Conservation (phyloP, 2,113 vertebrate genomes). For the Halcyon senegalensis region DNA sequence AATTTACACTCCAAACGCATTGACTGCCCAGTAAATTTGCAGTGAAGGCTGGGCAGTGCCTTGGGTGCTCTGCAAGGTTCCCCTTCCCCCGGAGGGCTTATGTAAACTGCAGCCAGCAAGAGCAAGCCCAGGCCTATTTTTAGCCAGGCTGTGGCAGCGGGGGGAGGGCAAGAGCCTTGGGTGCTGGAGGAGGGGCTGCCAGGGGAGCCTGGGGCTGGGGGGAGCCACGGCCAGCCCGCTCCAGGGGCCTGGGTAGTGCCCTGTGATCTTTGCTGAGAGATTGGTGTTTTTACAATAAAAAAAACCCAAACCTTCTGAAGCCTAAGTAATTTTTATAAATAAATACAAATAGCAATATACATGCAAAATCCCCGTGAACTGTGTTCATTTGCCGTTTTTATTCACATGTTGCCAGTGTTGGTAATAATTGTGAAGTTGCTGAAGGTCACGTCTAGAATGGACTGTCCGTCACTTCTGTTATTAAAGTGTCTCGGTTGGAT, state of each 20-base stretch:
- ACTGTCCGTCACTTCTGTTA: neutral
- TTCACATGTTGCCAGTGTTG: neutral
- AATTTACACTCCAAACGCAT: neutral
- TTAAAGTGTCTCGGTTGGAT: neutral
- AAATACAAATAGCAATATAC: neutral
- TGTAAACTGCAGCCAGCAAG: slow-evolving; percentile 22
- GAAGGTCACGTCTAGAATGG: neutral
- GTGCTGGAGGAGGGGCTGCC: neutral
- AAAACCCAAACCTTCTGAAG: neutral
- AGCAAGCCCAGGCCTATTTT: slow-evolving; percentile 39
- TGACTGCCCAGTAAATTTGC: neutral
- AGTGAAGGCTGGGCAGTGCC: neutral
- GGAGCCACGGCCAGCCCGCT: neutral
- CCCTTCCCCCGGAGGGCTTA: slow-evolving; percentile 45
- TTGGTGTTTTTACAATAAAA: neutral
- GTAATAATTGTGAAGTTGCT: neutral
- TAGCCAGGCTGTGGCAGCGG: slow-evolving; percentile 15
- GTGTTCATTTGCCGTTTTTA: neutral
- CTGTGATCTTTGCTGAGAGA: neutral
- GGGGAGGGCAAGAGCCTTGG: slow-evolving; percentile 11
- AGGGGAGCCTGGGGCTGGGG: neutral
- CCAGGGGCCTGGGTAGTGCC: neutral
- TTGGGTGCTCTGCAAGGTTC: slow-evolving; percentile 29
- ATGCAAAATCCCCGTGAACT: rapidly evolving
- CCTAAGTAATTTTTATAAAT: neutral